These are phyloP conservation scores for Acrobeloides nanus DNA, from an alignment of 2,888 invertebrate genomes.

Conservation along the genomic window DNA sequence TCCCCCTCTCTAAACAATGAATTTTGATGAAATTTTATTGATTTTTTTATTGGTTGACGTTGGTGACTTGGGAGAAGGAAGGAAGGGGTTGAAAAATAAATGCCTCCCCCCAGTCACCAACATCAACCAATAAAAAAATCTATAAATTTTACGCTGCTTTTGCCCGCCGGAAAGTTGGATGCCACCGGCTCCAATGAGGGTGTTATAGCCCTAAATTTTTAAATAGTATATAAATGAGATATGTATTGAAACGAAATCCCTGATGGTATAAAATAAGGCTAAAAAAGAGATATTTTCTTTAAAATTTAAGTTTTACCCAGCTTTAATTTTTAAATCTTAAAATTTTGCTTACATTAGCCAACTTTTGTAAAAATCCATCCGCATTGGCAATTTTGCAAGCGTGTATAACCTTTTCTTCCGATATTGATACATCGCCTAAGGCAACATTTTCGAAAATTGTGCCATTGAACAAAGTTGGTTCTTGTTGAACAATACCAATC, in stretches of 20 bases:
- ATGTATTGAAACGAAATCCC: too few relatives aligned
- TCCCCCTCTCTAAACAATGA: too few relatives aligned
- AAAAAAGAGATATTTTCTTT: too few relatives aligned
- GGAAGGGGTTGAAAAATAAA: too few relatives aligned
- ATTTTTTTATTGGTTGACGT: too few relatives aligned
- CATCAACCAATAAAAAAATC: too few relatives aligned
- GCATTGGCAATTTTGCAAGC: constrained; percentile 45
- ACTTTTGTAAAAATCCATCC: constrained; percentile 38
- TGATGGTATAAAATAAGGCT: too few relatives aligned
- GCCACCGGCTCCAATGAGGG: constrained; percentile 20
- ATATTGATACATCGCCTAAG: constrained; percentile 30
- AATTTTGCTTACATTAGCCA: constrained; percentile 18
- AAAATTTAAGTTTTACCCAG: too few relatives aligned
- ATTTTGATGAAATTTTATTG: too few relatives aligned
- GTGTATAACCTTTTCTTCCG: constrained; percentile 29
- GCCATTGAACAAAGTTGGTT: constrained; percentile 40
- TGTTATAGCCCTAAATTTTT: constrained; percentile 21
- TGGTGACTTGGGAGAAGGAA: too few relatives aligned
- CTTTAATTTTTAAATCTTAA: too few relatives aligned
- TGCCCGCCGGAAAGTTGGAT: constrained; percentile 29
- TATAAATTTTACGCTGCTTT: constrained; percentile 31
- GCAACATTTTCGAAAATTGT: constrained; percentile 30
- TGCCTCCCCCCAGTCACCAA: too few relatives aligned
- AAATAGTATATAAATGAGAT: background rate
- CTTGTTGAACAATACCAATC: constrained; percentile 44